Evolutionary conservation across 2,797 vertebrate genomes (phyloP).

Genomic region (Takifugu rubripes): DNA sequence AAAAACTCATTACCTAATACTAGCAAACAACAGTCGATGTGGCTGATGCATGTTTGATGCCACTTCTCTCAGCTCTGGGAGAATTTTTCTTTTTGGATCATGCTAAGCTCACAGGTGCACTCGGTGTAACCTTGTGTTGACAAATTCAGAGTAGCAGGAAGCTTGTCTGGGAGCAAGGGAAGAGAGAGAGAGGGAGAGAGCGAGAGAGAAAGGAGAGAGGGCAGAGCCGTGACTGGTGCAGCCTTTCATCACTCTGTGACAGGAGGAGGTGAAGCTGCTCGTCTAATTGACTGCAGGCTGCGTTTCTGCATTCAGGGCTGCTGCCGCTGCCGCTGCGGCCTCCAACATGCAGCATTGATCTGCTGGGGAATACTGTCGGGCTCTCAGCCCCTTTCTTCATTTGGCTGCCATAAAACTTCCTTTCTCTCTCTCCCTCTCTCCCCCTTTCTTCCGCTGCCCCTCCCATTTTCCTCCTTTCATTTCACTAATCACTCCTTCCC

Average conservation of each 20-base stretch:
- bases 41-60: too few species aligned
- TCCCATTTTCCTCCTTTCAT: conserved; percentile 40
- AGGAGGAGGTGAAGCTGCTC: conserved; percentile 58
- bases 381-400: conserved; percentile 36
- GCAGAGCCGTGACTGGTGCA: conserved; percentile 33
- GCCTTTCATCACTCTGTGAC: conserved; percentile 43
- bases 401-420: conserved; percentile 43
- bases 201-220: neutral
- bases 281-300: conserved; percentile 53
- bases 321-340: conserved; percentile 35
- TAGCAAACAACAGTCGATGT: too few species aligned
- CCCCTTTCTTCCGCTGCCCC: conserved; percentile 42
- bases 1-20: too few species aligned
- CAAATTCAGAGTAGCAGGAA: conserved; percentile 28
- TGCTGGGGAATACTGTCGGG: conserved; percentile 34
- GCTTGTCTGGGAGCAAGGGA: conserved; percentile 31
- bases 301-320: conserved; percentile 29
- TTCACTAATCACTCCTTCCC: conserved; percentile 52
- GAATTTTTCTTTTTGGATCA: too few species aligned
- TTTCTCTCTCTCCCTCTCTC: conserved; percentile 33
- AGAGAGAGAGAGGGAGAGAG: neutral
- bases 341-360: conserved; percentile 45
- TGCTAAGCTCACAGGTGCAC: neutral
- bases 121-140: conserved; percentile 22
- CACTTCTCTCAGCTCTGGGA: too few species aligned